These are phyloP conservation scores for Cephalopterus ornatus DNA, from an alignment of 2,113 vertebrate species.

Conservation along the genomic window DNA sequence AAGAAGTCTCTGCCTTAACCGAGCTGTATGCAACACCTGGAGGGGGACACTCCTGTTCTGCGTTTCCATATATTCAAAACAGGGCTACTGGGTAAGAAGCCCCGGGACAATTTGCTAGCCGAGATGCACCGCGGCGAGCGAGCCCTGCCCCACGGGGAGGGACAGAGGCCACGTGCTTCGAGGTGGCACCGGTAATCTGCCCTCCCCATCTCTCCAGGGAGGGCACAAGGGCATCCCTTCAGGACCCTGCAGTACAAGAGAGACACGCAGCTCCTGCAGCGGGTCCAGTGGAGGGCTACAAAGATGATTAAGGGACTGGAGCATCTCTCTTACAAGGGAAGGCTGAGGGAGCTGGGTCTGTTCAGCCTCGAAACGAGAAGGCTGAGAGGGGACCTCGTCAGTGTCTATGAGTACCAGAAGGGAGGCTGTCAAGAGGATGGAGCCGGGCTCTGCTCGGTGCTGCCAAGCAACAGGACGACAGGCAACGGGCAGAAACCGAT, in stretches of 20 bases:
- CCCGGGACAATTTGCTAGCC: rapidly evolving
- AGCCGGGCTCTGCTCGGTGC: neutral
- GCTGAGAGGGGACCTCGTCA: neutral
- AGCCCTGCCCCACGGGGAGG: rapidly evolving
- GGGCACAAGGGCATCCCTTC: rapidly evolving
- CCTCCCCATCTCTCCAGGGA: neutral
- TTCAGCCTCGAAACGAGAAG: neutral
- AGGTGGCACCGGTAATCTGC: neutral
- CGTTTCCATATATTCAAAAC: rapidly evolving
- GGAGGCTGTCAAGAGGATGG: rapidly evolving
- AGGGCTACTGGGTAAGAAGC: rapidly evolving
- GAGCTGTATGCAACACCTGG: rapidly evolving
- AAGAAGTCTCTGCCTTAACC: neutral
- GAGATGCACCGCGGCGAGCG: rapidly evolving
- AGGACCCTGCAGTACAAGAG: neutral
- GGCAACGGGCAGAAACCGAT: neutral
- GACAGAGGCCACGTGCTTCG: rapidly evolving
- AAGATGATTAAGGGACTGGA: no score
- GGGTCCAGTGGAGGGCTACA: neutral
- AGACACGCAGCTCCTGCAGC: neutral
- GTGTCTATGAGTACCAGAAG: neutral
- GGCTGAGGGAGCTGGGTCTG: neutral
- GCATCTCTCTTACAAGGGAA: neutral
- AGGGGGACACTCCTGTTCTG: rapidly evolving
- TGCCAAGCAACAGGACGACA: neutral